Base-by-base conservation (phyloP, 2,797 vertebrate species). In the Urophycis tenuis region DNA sequence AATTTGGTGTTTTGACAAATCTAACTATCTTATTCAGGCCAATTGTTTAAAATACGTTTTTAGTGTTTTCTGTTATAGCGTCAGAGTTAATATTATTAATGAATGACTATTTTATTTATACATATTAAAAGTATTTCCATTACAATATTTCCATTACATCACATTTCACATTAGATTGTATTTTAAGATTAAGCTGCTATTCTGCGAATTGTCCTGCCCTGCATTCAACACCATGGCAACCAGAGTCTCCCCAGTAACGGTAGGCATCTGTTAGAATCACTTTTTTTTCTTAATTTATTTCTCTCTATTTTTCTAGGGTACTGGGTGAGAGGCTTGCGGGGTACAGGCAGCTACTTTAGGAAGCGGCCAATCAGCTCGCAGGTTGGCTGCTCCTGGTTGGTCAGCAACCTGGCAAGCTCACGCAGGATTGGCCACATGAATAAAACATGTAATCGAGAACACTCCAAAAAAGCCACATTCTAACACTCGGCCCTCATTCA, bases 161-260 rank as follows among this genome's bases (percentile, higher is more conserved):
- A 22, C 45, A 53, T 53, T 53, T 53, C 19, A 53, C 45, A 22
- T 53, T 45, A 11, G 2, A 53, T 53, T 53, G 19, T 22, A 17
- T 53, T 53, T 17, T 67, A 5, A 67, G 25, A 12, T 29, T 29
- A 67, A 29, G n/a, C 60, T 41, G 0, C 2, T 30, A 22, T 25
- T 12, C 7, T 15, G 14, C 12, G 6, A 25, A 73, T 73, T 74
- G 36, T 69, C 77, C 78, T 76, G 49, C 29, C 39, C 79, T 87
- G 83, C 80, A 82, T 25, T 70, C 73, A 78, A 86, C 82, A 81
- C 90, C 89, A 91, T 87, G 79, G 86, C 82, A 89, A 90, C 87
- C 75, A 74, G 83, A 73, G 67, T 82, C 89, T 82, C 88, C 78
- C 85, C 89, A 87, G 83, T 80, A 82, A 90, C 83, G 78, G 82